Evolutionary conservation across 1,140 invertebrate species (phyloP).

Genomic region (Leptoteleia sp.): DNA sequence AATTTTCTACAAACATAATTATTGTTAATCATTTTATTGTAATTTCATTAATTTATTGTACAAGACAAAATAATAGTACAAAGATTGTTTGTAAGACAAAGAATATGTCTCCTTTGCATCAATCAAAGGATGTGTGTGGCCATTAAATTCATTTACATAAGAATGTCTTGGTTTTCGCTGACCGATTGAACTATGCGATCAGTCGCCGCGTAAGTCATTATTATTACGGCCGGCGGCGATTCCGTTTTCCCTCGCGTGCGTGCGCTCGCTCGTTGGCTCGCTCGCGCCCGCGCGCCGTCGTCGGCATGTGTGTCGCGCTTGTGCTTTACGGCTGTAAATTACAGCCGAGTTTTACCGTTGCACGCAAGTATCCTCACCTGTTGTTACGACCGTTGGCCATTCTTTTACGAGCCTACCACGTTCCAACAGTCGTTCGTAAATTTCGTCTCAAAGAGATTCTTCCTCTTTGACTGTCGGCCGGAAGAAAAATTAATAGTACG

Average conservation of each 20-base stretch:
- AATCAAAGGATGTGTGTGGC: no score
- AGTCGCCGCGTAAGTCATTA: constrained; percentile 12
- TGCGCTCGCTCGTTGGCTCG: no score
- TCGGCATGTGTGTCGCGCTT: constrained; percentile 13
- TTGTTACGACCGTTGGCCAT: constrained; percentile 22
- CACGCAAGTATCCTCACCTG: constrained; percentile 17
- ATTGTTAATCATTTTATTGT: no score
- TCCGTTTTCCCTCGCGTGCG: constrained; percentile 18
- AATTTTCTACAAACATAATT: no score
- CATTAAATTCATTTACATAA: no score
- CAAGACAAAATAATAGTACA: no score
- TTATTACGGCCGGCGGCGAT: constrained; percentile 3
- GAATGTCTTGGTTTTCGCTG: constrained; percentile 30
- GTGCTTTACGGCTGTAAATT: constrained; percentile 35
- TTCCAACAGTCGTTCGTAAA: constrained; percentile 32
- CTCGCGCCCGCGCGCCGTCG: no score
- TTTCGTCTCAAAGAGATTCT: constrained; percentile 20
- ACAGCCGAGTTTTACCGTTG: constrained; percentile 42
- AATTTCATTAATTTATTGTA: no score
- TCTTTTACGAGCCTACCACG: constrained; percentile 26
- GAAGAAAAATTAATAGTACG: no score
- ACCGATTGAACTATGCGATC: constrained; percentile 32
- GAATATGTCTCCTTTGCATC: no score
- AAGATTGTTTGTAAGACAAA: no score
- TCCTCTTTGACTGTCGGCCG: no score